Evolutionary conservation across 2,888 invertebrate species (phyloP).

Genomic region (Pegoplata infirma): DNA sequence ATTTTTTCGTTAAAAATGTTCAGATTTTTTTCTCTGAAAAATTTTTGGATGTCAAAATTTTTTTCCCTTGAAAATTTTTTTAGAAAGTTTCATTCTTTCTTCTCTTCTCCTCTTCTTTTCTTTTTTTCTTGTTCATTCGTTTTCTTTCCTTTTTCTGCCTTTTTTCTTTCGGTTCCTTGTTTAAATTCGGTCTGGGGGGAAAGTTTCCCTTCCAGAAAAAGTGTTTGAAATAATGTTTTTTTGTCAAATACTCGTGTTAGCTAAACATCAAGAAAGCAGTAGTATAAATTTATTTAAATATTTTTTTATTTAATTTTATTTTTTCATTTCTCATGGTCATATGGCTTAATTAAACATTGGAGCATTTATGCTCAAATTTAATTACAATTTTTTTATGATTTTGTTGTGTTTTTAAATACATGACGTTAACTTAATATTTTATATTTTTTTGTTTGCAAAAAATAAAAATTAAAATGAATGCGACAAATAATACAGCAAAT

Average conservation of each 20-base stretch:
- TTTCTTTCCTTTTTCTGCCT: too few relatives aligned
- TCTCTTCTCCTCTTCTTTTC: too few relatives aligned
- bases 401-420: constrained; percentile 31
- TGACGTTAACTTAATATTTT: constrained; percentile 56
- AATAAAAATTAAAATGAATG: constrained; percentile 6
- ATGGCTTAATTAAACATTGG: constrained; percentile 43
- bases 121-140: too few relatives aligned
- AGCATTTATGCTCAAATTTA: constrained; percentile 53
- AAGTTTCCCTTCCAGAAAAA: too few relatives aligned
- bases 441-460: constrained; percentile 37
- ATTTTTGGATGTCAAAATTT: too few relatives aligned
- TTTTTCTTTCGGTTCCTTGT: too few relatives aligned
- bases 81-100: too few relatives aligned
- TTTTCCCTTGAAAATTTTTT: not conserved
- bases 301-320: constrained; percentile 13
- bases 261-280: not conserved
- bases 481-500: constrained; percentile 37
- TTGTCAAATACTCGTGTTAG: not conserved
- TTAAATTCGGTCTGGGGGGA: too few relatives aligned
- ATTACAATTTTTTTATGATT: constrained; percentile 28
- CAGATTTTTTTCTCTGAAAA: not conserved
- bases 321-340: constrained; percentile 31
- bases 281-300: not conserved
- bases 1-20: too few relatives aligned
- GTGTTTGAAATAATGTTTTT: not conserved